Conservation (phyloP, 2,113 vertebrate species). For the Daphoenositta chrysoptera region DNA sequence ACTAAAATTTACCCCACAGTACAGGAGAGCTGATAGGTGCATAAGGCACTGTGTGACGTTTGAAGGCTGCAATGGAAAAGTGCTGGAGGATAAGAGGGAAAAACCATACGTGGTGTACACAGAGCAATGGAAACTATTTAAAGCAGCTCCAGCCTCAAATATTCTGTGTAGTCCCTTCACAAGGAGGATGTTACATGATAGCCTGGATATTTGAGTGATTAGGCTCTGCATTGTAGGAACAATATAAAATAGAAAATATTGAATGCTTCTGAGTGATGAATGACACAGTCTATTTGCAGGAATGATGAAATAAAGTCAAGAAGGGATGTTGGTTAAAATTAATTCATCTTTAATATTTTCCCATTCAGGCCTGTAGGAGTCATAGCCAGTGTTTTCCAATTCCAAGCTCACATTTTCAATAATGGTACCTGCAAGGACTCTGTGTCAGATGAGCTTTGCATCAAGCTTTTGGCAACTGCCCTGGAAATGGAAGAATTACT, state of each 20-base stretch:
- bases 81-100: slow-evolving; percentile 13
- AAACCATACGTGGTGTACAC: not conserved
- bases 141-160: not conserved
- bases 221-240: not conserved
- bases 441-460: not conserved
- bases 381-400: not conserved
- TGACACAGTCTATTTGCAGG: not conserved
- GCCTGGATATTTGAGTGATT: not conserved
- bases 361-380: not conserved
- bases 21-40: not conserved
- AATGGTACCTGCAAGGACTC: not conserved
- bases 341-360: not conserved
- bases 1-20: not conserved
- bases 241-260: not conserved
- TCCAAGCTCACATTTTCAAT: not conserved
- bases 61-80: slow-evolving; percentile 34
- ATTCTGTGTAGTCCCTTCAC: not conserved
- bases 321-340: not conserved
- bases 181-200: not conserved
- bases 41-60: not conserved
- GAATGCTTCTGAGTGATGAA: not conserved
- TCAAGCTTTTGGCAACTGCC: not conserved
- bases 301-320: not conserved
- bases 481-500: not conserved
- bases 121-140: slow-evolving; percentile 47